Evolutionary conservation across 2,797 vertebrate genomes (phyloP).

Genomic region (Cryptoprocta ferox): DNA sequence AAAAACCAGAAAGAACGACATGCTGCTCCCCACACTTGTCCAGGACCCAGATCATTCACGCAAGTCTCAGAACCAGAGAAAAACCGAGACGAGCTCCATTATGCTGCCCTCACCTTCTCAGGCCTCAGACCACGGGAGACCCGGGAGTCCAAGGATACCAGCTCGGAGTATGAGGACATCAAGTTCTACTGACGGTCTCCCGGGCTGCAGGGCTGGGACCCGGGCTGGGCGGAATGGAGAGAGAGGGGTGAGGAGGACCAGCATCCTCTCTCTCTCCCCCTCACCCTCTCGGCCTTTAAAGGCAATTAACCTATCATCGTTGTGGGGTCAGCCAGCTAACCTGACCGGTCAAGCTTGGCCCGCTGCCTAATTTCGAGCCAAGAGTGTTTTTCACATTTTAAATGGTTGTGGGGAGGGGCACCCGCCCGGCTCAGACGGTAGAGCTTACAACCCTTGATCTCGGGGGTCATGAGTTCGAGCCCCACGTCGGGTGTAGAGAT

Average conservation of each 20-base stretch:
- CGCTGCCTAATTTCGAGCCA: neutral
- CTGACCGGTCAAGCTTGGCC: neutral
- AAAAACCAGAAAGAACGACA: neutral
- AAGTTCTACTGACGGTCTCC: neutral
- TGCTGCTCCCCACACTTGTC: neutral
- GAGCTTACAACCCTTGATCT: neutral
- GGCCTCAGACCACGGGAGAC: neutral
- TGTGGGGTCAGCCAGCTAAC: neutral
- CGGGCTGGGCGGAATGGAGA: neutral
- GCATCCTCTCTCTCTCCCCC: neutral
- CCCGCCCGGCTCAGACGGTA: neutral
- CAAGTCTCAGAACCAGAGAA: neutral
- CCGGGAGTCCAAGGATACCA: rapidly evolving
- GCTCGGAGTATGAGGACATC: slow-evolving; percentile 60
- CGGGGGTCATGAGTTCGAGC: rapidly evolving
- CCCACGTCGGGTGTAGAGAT: neutral
- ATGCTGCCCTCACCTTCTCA: slow-evolving; percentile 62
- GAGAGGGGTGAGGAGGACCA: rapidly evolving
- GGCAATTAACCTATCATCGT: neutral
- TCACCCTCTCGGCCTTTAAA: neutral
- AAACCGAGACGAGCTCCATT: slow-evolving; percentile 55
- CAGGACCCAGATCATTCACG: rapidly evolving
- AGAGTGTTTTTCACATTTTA: neutral
- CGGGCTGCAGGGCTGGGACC: neutral
- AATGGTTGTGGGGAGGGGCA: neutral